These are phyloP conservation scores for Bellardia pandia DNA, from an alignment of 2,888 invertebrate species.

Conservation along the genomic window DNA sequence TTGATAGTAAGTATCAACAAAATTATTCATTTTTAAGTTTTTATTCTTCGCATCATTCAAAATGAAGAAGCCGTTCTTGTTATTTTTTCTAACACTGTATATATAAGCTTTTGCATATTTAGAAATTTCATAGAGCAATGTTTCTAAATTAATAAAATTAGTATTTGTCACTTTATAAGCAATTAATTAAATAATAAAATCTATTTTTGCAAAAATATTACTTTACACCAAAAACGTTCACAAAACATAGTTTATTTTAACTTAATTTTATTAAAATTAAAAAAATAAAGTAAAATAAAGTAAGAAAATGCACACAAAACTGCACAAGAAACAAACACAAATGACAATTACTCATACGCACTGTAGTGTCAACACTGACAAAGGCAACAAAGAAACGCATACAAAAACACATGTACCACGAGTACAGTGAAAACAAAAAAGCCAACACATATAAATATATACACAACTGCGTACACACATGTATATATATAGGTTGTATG, in stretches of 20 bases:
- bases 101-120: no score
- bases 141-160: no score
- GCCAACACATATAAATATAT: slow-evolving; percentile 6
- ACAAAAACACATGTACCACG: neutral
- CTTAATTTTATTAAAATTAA: slow-evolving; percentile 45
- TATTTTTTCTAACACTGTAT: no score
- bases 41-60: no score
- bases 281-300: slow-evolving; percentile 20
- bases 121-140: no score
- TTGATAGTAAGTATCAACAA: no score
- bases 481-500: neutral
- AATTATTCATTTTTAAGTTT: no score
- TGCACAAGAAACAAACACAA: slow-evolving; percentile 22
- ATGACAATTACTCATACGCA: slow-evolving; percentile 65
- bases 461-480: slow-evolving; percentile 19
- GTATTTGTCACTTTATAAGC: neutral
- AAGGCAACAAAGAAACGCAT: slow-evolving; percentile 50
- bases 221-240: neutral
- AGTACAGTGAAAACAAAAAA: neutral
- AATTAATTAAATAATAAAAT: neutral
- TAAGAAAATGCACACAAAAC: slow-evolving; percentile 20
- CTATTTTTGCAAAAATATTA: slow-evolving; percentile 15
- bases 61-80: no score
- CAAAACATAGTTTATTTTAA: slow-evolving; percentile 15
- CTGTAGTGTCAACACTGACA: slow-evolving; percentile 56